Percentiles rank a stretch among this genome's conserved stretches.
These are phyloP conservation scores for Drosophila sp. DNA, from an alignment of 1,140 invertebrate genomes.

Conservation along the genomic window DNA sequence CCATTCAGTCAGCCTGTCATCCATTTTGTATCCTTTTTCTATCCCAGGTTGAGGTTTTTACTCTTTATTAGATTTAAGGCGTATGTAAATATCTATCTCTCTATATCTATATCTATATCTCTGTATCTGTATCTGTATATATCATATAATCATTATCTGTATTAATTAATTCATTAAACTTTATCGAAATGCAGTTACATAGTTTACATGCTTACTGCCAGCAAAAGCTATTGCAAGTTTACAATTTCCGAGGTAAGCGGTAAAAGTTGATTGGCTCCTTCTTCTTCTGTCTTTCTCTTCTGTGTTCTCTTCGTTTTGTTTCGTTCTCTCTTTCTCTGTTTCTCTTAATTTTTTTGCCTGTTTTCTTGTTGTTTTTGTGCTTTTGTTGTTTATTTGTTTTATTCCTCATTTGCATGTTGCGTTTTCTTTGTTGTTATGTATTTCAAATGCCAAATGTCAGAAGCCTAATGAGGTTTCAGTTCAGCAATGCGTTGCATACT, in stretches of 20 bases:
- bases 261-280: constrained; percentile 2
- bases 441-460: constrained; percentile 62
- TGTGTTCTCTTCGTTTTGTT: constrained; percentile 36
- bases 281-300: constrained; percentile 33
- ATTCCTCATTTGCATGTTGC: constrained; percentile 38
- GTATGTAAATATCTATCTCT: constrained; percentile 8
- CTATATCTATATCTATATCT: background rate
- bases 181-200: constrained; percentile 66
- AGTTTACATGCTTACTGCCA: constrained; percentile 81
- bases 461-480: constrained; percentile 60
- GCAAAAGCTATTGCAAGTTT: constrained; percentile 82
- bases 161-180: constrained; percentile 31
- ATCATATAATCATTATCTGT: constrained; percentile 39
- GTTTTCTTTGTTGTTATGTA: constrained; percentile 16
- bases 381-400: constrained; percentile 18
- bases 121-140: background rate
- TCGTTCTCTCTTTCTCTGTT: constrained; percentile 29
- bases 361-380: constrained; percentile 19
- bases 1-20: constrained; percentile 31
- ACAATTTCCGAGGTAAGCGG: constrained; percentile 82
- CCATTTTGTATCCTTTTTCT: background rate
- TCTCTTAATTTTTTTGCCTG: constrained; percentile 29
- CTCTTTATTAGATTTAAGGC: background rate
- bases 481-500: constrained; percentile 40
- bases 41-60: background rate